A percentile compares a stretch with the other conserved stretches of the same genome.
These are phyloP conservation scores for Steinernema hermaphroditum DNA, from an alignment of 2,888 invertebrate genomes.

Conservation along the genomic window DNA sequence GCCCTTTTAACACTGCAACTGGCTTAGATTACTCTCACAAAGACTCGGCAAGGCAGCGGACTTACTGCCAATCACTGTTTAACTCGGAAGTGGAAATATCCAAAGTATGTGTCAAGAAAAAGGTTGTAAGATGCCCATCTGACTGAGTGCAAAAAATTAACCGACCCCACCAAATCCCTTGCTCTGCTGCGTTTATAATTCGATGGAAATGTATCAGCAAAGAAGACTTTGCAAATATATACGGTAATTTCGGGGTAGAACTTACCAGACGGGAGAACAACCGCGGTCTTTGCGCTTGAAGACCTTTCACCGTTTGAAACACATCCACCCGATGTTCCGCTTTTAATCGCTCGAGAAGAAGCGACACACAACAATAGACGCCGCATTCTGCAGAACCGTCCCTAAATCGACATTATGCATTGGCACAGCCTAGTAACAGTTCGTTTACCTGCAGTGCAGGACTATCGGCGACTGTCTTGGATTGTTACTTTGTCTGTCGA, in stretches of 20 bases:
- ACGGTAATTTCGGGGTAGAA: background rate
- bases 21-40: no score
- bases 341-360: constrained; percentile 62
- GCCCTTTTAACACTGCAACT: no score
- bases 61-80: no score
- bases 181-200: no score
- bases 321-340: constrained; percentile 65
- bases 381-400: constrained; percentile 61
- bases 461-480: constrained; percentile 78
- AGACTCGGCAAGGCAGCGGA: no score
- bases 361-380: constrained; percentile 57
- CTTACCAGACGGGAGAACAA: constrained; percentile 46
- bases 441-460: constrained; percentile 80
- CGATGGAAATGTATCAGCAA: no score
- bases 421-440: background rate
- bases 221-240: no score
- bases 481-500: constrained; percentile 59
- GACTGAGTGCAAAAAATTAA: no score
- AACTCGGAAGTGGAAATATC: no score
- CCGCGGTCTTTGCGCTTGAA: constrained; percentile 43
- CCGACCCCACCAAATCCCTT: no score
- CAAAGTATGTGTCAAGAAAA: no score
- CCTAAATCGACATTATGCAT: constrained; percentile 42
- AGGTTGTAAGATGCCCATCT: no score
- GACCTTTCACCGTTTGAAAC: constrained; percentile 60